These are phyloP conservation scores for Bombus polaris DNA, from an alignment of 1,140 invertebrate species.

Conservation along the genomic window DNA sequence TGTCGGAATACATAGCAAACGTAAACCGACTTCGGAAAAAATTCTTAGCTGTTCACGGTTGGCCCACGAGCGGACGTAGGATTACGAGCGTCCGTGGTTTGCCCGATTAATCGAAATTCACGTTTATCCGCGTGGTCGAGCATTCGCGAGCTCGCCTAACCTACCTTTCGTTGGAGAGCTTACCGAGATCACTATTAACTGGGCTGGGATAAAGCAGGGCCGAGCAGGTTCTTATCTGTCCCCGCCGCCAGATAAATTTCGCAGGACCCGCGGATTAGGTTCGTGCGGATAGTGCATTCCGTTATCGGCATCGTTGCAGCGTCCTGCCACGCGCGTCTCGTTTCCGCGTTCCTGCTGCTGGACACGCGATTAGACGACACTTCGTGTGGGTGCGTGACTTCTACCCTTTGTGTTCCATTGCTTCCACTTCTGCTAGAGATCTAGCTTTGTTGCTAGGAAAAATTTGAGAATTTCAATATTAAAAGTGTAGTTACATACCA, in stretches of 20 bases:
- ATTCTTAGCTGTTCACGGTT: not conserved
- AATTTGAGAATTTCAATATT: not conserved
- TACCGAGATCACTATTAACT: conserved; percentile 70
- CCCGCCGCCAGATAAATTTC: conserved; percentile 67
- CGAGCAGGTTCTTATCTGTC: conserved; percentile 65
- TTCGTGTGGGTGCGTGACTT: conserved; percentile 16
- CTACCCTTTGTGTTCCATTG: conserved; percentile 38
- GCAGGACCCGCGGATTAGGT: conserved; percentile 68
- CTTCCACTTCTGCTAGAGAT: not conserved
- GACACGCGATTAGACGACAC: conserved; percentile 44
- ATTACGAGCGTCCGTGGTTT: conserved; percentile 49
- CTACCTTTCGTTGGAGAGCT: conserved; percentile 68
- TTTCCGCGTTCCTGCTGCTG: conserved; percentile 31
- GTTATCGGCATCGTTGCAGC: conserved; percentile 65
- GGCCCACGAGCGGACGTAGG: not conserved
- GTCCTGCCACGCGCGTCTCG: conserved; percentile 39
- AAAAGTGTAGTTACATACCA: not conserved
- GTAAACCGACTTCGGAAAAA: not conserved
- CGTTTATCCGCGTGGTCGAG: conserved; percentile 31
- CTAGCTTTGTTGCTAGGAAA: too few species aligned
- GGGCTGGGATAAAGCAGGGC: conserved; percentile 62
- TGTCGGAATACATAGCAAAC: not conserved
- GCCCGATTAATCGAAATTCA: conserved; percentile 63
- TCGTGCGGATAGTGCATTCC: conserved; percentile 69
- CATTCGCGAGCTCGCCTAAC: conserved; percentile 48